Base-by-base conservation (phyloP, 2,888 invertebrate genomes). In the Diachrysia chrysitis region DNA sequence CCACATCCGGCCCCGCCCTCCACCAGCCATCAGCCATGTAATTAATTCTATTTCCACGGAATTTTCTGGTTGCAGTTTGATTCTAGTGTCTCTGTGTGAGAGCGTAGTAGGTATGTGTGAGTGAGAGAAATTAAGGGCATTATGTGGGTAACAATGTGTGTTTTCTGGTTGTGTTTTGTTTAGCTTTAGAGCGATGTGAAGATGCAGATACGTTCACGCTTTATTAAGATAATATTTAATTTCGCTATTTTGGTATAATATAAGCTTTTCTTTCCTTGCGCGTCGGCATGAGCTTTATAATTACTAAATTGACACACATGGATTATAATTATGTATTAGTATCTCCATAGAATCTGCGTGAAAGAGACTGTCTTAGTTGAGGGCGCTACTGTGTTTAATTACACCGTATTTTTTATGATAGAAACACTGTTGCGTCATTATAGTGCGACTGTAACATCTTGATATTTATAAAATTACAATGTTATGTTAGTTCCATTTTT, bases 1-100 rank as follows among this genome's bases (percentile, higher is more conserved):
- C 77, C 81, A 73, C 69, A 60, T 70, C 77, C 76, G 73, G 68
- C 84, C 81, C 87, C 82, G 81, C 83, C 78, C 73, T 58, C 65
- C 68, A 59, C 80, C 73, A 65, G 68, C 69, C 71, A 69, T 74
- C 83, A 76, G 82, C 82, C 79, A 79, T 87, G 89, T 92, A 90
- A 91, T 91, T 90, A 91, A 91, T 90, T 91, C 89, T 87, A 90
- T 89, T 88, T 86, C 79, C 66, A 80, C 79, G 74, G 83, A 84
- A 84, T 83, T 84, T 83, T 83, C 83, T 71, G 32, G 69, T 63
- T 78, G 77, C 79, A 73, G 66, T 70, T 71, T 78, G 78, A 75
- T 70, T 73, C 58, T 56, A 63, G 62, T 72, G 63, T 73, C 7
- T 58, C 55, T 75, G 63, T 69, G 76, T 66, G 63, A 42, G 68